Base-by-base conservation (phyloP, 1,140 invertebrate species). In the Ostrea denselamellosa region DNA sequence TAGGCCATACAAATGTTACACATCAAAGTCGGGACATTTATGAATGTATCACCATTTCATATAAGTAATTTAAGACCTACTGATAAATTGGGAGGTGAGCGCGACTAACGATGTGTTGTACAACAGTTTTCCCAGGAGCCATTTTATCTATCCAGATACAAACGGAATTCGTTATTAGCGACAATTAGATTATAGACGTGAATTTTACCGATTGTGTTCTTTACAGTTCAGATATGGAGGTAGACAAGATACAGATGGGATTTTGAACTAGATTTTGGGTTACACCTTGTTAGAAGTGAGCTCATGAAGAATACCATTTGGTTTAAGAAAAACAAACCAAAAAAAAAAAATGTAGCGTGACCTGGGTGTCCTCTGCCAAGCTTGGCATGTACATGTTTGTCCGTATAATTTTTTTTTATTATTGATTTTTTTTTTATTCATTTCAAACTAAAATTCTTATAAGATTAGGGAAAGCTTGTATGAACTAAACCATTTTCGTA, bases 151-250 rank as follows among this genome's bases (percentile, higher is more conserved):
- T 25, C 25, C 12, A 34, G 68, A 77, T 34, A 28, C 68, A 77
- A 77, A 77, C 68, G 25, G 68, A 77, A 77, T 77, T 77, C 68
- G 68, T 77, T 77, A 77, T 77, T 22, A 77, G 68, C 22, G 10
- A 28, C 25, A 28, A 77, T 77, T 77, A 77, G 68, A 77, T 77
- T 77, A 77, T 14, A 77, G 28, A 77, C 8, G 68, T 9, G 25
- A 28, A 10, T 34, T 34, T 77, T 77, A 14, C 8, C 9, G 10
- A 28, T 28, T 12, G 9, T 34, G 9, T 12, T 17, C 10, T 28
- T 22, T 34, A 34, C 22, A 77, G 14, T 22, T 77, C 25, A 14
- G 22, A 71, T 25, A 77, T 14, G 68, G 25, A 25, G 22, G 14
- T 28, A 77, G 68, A 77, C 28, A 77, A 68, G 25, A 68, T 68